Evolutionary conservation across 2,113 vertebrate genomes (phyloP), one percentile per base, ranked within the genome.

Genomic region (Apteryx owenii): DNA sequence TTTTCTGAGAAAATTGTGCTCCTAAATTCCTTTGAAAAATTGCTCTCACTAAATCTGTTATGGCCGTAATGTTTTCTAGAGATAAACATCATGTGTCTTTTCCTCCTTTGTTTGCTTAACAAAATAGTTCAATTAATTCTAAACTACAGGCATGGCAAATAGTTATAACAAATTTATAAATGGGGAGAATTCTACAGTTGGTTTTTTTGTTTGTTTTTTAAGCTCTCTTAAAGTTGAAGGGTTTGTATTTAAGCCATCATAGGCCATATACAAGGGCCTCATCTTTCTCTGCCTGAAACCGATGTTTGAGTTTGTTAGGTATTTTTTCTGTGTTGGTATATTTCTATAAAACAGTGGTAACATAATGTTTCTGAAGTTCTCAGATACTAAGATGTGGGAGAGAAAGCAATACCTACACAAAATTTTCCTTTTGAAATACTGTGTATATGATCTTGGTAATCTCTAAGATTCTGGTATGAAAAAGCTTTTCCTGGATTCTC

Each of bases 21-120:
- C 36, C 60, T 83, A n/a, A 83, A 86, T 81, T 93, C 77, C 64
- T 90, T 86, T 88, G 76, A 90, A 94, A 94, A 93, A 90, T 40
- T 14, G 82, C 66, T 54, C 42, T 83, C 17, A 6, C 40, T 93
- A 71, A 73, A 93, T 83, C 85, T 84, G 50, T 81, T 88, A 86
- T 26, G 73, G 51, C 46, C 26, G 28, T 86, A 88, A 77, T 81
- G 88, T 89, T 93, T 88, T 78, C 38, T 7, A 36, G 21, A 81
- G 56, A 46, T 81, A 73, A 88, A 53, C 46, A 66, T 26, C 26
- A 54, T 36, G 17, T 62, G 16, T 77, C 48, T 82, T 75, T 44
- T 38, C 56, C 68, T 64, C 71, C 56, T 90, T 81, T 85, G 28
- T 72, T 31, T 56, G 33, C 68, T 68, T 84, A 88, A 81, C 66